phyloP scores from a whole-genome alignment of 2,797 vertebrate species.

The Novumbra hubbsi region DNA sequence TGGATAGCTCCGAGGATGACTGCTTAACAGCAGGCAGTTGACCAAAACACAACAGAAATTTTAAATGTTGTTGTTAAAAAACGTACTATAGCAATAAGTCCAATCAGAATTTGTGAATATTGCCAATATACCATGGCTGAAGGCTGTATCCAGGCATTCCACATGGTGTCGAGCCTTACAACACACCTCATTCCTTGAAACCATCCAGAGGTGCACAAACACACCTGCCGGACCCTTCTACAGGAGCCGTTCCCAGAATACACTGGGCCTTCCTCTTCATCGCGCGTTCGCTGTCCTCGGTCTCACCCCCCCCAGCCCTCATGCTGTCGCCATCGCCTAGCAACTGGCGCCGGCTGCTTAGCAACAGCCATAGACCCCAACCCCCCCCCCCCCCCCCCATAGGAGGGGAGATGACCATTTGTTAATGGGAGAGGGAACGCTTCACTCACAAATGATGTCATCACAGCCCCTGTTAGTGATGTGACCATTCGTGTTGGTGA shows the following conservation, averaged over 20 bases:
- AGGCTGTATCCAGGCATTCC: no score
- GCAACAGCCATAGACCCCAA: slow-evolving; percentile 57
- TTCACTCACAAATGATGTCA: slow-evolving; percentile 27
- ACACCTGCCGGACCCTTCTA: neutral
- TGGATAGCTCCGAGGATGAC: no score
- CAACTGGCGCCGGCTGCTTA: slow-evolving; percentile 65
- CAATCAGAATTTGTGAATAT: no score
- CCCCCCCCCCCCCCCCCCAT: slow-evolving; percentile 7
- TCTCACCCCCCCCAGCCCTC: slow-evolving; percentile 38
- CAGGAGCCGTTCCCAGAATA: neutral
- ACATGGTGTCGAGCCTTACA: no score
- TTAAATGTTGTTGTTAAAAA: no score
- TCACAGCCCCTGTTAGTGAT: slow-evolving; percentile 14
- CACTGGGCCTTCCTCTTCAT: neutral
- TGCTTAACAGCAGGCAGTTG: no score
- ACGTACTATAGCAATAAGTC: no score
- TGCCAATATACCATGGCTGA: no score
- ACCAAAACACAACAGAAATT: no score
- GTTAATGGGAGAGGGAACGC: slow-evolving; percentile 19
- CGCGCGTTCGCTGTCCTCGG: slow-evolving; percentile 30
- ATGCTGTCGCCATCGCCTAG: slow-evolving; percentile 55
- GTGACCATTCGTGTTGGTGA: neutral
- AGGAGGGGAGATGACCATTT: slow-evolving; percentile 24
- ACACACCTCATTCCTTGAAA: no score
- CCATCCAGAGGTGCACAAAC: neutral